Conservation (phyloP, 2,888 invertebrate species). For the Thera obeliscata region DNA sequence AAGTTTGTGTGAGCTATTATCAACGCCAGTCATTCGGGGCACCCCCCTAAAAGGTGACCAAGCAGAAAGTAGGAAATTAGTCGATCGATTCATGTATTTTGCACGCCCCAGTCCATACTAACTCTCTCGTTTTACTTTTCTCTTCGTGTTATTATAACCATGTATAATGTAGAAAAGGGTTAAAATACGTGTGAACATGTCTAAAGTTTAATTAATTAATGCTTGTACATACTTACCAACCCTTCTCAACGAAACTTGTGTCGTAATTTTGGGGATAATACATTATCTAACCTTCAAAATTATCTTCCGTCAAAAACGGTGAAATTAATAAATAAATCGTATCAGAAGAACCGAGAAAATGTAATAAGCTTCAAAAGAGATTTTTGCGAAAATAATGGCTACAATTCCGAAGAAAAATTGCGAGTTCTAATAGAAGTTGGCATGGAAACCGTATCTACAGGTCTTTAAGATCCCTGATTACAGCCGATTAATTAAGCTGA, state of each 20-base stretch:
- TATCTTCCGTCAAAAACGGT: not conserved
- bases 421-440: not conserved
- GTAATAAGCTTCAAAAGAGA: not conserved
- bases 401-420: constrained; percentile 1
- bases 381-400: not conserved
- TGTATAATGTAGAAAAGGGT: no score
- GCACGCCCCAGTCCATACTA: no score
- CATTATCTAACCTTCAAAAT: not conserved
- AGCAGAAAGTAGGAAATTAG: no score
- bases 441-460: constrained; percentile 7
- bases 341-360: not conserved
- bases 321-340: not conserved
- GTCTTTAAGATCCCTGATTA: constrained; percentile 27
- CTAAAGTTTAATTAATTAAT: not conserved
- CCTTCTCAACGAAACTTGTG: not conserved
- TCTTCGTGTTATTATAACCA: no score
- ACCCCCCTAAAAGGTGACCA: no score
- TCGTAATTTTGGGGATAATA: not conserved
- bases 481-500: constrained; percentile 32
- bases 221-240: not conserved
- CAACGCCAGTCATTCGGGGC: no score
- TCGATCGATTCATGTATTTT: no score
- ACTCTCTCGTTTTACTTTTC: no score
- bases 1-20: no score
- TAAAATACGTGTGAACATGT: not conserved